These are phyloP conservation scores for Drepanosiphum platanoidis DNA, from an alignment of 2,888 invertebrate species.

Conservation along the genomic window DNA sequence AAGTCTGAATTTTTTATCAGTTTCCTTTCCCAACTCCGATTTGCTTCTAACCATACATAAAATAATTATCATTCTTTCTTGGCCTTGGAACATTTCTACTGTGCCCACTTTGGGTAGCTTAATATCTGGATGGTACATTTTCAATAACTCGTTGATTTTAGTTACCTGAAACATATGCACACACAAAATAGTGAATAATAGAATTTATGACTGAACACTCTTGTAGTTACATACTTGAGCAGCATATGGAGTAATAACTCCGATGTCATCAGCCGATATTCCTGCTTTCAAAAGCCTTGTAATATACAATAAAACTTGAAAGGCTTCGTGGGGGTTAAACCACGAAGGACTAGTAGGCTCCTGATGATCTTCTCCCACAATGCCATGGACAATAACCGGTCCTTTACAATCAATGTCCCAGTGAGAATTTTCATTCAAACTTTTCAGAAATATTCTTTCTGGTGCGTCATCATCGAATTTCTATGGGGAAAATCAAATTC, in stretches of 20 bases:
- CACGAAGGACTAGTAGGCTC: conserved; percentile 86
- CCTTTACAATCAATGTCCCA: conserved; percentile 67
- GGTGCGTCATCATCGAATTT: neutral
- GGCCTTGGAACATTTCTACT: conserved; percentile 88
- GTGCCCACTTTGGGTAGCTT: conserved; percentile 77
- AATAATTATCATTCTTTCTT: conserved; percentile 79
- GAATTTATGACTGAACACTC: neutral
- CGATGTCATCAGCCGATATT: conserved; percentile 78
- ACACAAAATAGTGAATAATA: conserved; percentile 63
- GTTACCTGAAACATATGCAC: conserved; percentile 71
- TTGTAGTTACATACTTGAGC: conserved; percentile 77
- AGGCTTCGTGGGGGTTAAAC: conserved; percentile 87
- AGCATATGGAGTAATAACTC: conserved; percentile 90
- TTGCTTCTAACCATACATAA: conserved; percentile 75
- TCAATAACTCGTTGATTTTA: conserved; percentile 72
- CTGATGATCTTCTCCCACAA: conserved; percentile 75
- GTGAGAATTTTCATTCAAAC: conserved; percentile 47
- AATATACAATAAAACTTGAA: conserved; percentile 74
- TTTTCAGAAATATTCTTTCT: conserved; percentile 48
- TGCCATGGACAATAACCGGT: conserved; percentile 77
- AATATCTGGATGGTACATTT: conserved; percentile 68
- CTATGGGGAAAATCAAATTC: neutral
- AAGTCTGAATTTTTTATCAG: conserved; percentile 69
- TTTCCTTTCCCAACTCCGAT: conserved; percentile 66
- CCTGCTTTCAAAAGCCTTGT: conserved; percentile 74